Evolutionary conservation across 2,797 vertebrate genomes (phyloP).

Genomic region (Acanthurus lineatus): DNA sequence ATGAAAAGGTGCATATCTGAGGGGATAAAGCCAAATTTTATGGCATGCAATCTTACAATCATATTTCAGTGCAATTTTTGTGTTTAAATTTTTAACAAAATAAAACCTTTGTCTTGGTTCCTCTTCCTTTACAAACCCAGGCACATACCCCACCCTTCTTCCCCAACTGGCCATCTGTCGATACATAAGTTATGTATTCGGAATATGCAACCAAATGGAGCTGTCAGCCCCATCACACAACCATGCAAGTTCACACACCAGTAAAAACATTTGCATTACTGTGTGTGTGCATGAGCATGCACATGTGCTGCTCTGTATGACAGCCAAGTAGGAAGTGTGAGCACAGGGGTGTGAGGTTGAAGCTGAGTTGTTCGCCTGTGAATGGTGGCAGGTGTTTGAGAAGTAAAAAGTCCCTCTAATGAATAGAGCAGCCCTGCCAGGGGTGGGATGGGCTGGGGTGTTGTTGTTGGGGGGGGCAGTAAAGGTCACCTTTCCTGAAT

Average conservation of each 20-base stretch:
- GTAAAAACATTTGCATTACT: constrained; percentile 37
- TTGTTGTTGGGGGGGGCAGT: not conserved
- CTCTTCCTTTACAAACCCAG: constrained; percentile 1
- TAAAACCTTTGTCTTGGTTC: constrained; percentile 12
- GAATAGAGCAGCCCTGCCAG: constrained; percentile 41
- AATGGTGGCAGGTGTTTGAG: constrained; percentile 70
- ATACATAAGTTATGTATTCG: constrained; percentile 48
- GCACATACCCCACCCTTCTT: not conserved
- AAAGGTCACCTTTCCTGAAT: constrained; percentile 77
- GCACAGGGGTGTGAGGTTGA: constrained; percentile 55
- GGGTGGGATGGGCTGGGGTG: not conserved
- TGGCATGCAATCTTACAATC: not conserved
- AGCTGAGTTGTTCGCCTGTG: constrained; percentile 37
- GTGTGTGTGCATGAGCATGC: constrained; percentile 1
- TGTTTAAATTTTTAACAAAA: constrained; percentile 50
- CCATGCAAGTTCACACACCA: constrained; percentile 9
- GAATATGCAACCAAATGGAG: constrained; percentile 71
- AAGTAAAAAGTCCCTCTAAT: constrained; percentile 65
- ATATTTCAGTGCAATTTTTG: constrained; percentile 19
- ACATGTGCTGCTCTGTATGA: not conserved
- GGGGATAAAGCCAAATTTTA: not conserved
- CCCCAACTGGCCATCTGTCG: constrained; percentile 61
- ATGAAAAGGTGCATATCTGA: not conserved
- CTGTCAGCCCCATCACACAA: constrained; percentile 51
- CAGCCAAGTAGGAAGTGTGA: constrained; percentile 33